Evolutionary conservation across 2,113 vertebrate genomes (phyloP).

Genomic region (Columba livia): DNA sequence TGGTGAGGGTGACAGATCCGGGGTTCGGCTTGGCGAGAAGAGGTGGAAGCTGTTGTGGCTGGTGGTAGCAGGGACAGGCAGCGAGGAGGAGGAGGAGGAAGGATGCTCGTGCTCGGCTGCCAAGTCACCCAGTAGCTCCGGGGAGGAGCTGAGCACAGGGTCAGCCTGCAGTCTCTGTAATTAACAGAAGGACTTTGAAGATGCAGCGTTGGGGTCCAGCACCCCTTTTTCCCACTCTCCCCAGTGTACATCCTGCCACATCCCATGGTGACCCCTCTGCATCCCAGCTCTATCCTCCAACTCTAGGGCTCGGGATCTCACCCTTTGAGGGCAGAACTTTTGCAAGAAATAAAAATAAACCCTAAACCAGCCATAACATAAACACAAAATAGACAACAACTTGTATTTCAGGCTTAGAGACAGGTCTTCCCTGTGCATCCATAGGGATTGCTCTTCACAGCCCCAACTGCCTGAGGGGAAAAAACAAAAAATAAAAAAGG

Average conservation of each 20-base stretch:
- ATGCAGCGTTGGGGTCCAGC: too few relatives aligned
- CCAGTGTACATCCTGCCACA: too few relatives aligned
- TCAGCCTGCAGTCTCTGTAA: neutral
- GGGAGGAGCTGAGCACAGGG: neutral
- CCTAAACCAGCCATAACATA: neutral
- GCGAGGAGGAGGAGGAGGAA: neutral
- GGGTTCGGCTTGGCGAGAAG: neutral
- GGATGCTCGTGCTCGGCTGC: neutral
- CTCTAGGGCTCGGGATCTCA: neutral
- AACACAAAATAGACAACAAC: too few relatives aligned
- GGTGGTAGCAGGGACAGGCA: neutral
- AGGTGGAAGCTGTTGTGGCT: constrained; percentile 8
- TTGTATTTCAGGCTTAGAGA: neutral
- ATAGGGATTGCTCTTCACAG: neutral
- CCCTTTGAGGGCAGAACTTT: neutral
- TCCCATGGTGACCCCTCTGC: too few relatives aligned
- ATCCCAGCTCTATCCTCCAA: neutral
- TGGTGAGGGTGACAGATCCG: neutral
- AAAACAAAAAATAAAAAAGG: neutral
- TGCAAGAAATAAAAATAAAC: neutral
- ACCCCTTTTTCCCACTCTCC: too few relatives aligned
- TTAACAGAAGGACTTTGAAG: neutral
- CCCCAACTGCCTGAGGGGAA: too few relatives aligned
- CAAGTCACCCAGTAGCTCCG: neutral
- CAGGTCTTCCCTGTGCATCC: rapidly evolving